Percentiles rank a stretch among this genome's conserved stretches.
These are phyloP conservation scores for Tetrax tetrax DNA, from an alignment of 2,113 vertebrate genomes.

Conservation along the genomic window DNA sequence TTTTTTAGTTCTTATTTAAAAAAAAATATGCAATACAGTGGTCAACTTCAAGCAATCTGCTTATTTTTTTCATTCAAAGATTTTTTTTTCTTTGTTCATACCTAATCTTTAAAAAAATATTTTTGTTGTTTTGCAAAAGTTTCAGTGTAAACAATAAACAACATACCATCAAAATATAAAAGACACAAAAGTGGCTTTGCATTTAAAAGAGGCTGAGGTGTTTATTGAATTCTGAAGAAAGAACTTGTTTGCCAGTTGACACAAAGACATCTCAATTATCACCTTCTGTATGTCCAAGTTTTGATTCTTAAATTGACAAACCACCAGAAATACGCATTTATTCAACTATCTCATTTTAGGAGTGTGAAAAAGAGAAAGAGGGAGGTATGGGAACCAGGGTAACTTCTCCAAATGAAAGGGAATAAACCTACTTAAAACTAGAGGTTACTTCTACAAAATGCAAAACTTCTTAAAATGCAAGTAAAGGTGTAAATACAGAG, in stretches of 20 bases:
- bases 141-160: neutral
- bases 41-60: neutral
- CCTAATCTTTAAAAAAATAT: neutral
- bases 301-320: neutral
- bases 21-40: neutral
- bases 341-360: neutral
- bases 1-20: neutral
- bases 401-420: neutral
- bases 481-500: neutral
- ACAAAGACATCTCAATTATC: slow-evolving; percentile 15
- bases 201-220: slow-evolving; percentile 22
- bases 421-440: neutral
- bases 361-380: neutral
- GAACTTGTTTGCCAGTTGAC: neutral
- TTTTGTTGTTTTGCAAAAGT: neutral
- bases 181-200: neutral
- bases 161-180: neutral
- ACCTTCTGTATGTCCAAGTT: neutral
- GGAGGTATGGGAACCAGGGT: rapidly evolving
- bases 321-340: neutral
- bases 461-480: neutral
- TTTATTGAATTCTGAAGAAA: slow-evolving; percentile 46
- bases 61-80: neutral
- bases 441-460: neutral
- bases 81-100: neutral